Percentiles rank a stretch among this genome's conserved stretches.
Evolutionary conservation across 2,113 vertebrate genomes (phyloP).

Genomic region (Nymphicus hollandicus): DNA sequence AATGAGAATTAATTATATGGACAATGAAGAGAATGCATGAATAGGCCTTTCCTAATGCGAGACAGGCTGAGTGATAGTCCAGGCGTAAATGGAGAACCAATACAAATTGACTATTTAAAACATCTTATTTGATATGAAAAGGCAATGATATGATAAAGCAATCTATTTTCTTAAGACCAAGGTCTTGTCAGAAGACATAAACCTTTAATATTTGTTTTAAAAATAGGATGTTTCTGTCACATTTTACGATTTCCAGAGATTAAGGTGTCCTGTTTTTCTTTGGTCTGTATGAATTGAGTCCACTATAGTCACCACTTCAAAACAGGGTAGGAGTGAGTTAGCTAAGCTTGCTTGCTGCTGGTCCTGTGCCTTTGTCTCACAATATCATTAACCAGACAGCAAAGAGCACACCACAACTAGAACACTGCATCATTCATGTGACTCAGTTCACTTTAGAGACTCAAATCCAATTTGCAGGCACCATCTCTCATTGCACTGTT

Average conservation of each 20-base stretch:
- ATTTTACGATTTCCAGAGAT: conserved; percentile 27
- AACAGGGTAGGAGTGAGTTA: background rate
- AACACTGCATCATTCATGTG: background rate
- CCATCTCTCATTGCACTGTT: conserved; percentile 23
- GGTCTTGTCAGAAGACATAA: background rate
- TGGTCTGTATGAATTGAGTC: background rate
- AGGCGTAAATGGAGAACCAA: background rate
- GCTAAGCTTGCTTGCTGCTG: background rate
- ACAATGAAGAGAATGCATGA: background rate
- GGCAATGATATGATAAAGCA: background rate
- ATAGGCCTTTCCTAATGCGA: background rate
- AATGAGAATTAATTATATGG: background rate
- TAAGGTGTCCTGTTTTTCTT: background rate
- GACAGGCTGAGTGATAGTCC: background rate
- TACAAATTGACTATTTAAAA: background rate
- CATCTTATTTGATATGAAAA: background rate
- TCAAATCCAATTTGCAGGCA: conserved; percentile 3
- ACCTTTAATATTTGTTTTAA: background rate
- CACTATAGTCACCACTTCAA: background rate
- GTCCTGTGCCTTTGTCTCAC: conserved; percentile 17
- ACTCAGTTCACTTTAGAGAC: background rate
- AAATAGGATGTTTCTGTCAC: background rate
- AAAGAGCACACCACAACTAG: conserved; percentile 21
- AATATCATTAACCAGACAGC: conserved; percentile 37
- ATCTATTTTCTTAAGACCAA: background rate